Conservation (phyloP, 2,888 invertebrate genomes). For the Tiliacea citrago region DNA sequence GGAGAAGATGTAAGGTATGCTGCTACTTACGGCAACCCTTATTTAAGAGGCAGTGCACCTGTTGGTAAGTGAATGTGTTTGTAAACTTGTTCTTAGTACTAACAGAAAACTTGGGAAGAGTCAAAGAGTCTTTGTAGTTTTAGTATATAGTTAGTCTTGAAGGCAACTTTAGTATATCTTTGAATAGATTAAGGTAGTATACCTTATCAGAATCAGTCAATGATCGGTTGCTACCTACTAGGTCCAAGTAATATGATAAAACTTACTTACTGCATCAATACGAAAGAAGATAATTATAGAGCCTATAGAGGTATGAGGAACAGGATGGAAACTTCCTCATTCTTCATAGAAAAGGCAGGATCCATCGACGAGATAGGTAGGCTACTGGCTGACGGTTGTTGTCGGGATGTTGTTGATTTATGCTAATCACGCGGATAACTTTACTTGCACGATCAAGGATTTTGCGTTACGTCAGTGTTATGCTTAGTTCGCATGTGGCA, state of each 20-base stretch:
- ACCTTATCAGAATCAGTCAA: neutral
- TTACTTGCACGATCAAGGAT: too few species aligned
- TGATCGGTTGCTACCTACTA: neutral
- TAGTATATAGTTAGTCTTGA: slow-evolving; percentile 12
- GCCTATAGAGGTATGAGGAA: too few species aligned
- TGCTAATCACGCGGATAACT: too few species aligned
- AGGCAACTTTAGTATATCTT: slow-evolving; percentile 2
- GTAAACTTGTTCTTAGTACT: slow-evolving; percentile 30
- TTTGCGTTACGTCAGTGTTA: too few species aligned
- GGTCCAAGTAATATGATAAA: neutral
- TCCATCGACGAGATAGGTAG: too few species aligned
- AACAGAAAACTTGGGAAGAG: slow-evolving; percentile 30
- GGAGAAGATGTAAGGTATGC: slow-evolving; percentile 95
- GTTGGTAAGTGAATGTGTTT: slow-evolving; percentile 80
- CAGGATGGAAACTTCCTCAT: too few species aligned
- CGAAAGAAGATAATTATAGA: too few species aligned
- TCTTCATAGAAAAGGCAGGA: too few species aligned
- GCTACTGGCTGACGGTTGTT: too few species aligned
- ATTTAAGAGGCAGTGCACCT: slow-evolving; percentile 93
- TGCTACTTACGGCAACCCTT: slow-evolving; percentile 97
- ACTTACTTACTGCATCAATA: too few species aligned
- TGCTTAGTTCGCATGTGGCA: too few species aligned
- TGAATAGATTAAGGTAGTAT: slow-evolving; percentile 8
- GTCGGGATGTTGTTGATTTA: too few species aligned
- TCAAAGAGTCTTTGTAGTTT: slow-evolving; percentile 19